These are phyloP conservation scores for Pangasianodon hypophthalmus DNA, from an alignment of 2,113 vertebrate genomes.

Conservation along the genomic window DNA sequence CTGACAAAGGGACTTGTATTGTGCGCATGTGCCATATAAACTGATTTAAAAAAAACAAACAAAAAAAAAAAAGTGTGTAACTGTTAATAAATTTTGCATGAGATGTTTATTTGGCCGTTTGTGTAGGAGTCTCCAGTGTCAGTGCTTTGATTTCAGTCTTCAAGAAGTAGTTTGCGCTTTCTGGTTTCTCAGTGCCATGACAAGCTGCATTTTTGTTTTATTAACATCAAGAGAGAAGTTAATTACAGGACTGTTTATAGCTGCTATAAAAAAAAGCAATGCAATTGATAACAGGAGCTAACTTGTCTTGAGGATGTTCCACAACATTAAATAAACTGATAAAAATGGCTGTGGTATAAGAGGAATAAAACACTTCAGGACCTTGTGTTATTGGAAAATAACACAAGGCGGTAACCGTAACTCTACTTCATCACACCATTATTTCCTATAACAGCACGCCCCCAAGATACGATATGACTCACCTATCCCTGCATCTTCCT, in stretches of 20 bases:
- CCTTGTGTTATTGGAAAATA: background rate
- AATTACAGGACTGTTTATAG: background rate
- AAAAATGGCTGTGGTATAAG: background rate
- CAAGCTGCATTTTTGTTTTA: background rate
- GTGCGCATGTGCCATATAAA: background rate
- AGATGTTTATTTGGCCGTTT: background rate
- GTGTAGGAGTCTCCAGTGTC: background rate
- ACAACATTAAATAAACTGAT: background rate
- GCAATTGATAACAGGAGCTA: background rate
- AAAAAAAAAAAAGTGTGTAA: background rate
- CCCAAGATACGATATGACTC: background rate
- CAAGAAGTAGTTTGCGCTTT: background rate
- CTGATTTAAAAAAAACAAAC: background rate
- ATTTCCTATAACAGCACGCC: background rate
- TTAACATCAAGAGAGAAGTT: background rate
- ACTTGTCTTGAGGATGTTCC: background rate
- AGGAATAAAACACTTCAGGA: background rate
- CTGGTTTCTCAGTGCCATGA: background rate
- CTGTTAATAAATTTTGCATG: background rate
- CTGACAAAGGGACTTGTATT: background rate
- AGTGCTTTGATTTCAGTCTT: too few relatives aligned
- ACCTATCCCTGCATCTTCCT: conserved; percentile 60
- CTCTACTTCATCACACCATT: background rate
- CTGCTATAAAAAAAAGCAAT: background rate
- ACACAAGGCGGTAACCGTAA: background rate